A percentile compares a stretch with the other conserved stretches of the same genome.
These are phyloP conservation scores for Ceramica pisi DNA, from an alignment of 2,888 invertebrate species.

Conservation along the genomic window DNA sequence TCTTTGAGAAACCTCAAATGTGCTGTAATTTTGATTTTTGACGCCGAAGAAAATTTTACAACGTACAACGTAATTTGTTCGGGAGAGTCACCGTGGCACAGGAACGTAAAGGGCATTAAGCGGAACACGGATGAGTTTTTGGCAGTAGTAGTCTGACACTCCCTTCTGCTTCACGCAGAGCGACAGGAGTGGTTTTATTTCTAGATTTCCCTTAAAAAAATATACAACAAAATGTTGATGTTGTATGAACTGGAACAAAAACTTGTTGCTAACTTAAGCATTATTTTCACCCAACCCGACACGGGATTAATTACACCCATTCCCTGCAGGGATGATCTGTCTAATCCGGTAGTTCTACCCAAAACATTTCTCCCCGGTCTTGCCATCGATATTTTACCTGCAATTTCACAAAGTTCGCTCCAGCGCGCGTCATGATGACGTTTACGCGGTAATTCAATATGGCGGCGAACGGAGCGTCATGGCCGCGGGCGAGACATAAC, in stretches of 20 bases:
- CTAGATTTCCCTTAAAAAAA: too few relatives aligned
- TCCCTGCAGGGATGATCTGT: conserved; percentile 34
- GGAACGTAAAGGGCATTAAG: too few relatives aligned
- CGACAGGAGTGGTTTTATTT: too few relatives aligned
- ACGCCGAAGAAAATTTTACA: neutral
- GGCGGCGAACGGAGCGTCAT: conserved; percentile 74
- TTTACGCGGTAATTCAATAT: conserved; percentile 81
- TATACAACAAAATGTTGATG: neutral
- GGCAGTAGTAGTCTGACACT: too few relatives aligned
- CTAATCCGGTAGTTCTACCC: conserved; percentile 42
- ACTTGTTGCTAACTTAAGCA: conserved; percentile 39
- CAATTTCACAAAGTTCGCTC: conserved; percentile 70
- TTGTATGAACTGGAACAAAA: conserved; percentile 11
- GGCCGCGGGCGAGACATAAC: conserved; percentile 81
- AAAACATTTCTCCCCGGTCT: conserved; percentile 44
- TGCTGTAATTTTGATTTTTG: neutral
- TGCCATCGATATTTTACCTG: conserved; percentile 64
- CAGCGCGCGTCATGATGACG: conserved; percentile 70
- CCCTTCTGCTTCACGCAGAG: too few relatives aligned
- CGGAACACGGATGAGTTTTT: too few relatives aligned
- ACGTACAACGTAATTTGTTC: too few relatives aligned
- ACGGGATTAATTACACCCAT: conserved; percentile 34
- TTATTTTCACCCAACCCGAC: conserved; percentile 35
- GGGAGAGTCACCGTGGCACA: too few relatives aligned
- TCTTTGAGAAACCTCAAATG: neutral